Percentiles rank a stretch among this genome's conserved stretches.
These are phyloP conservation scores for Lepidurus arcticus DNA, from an alignment of 1,140 invertebrate species.

Conservation along the genomic window DNA sequence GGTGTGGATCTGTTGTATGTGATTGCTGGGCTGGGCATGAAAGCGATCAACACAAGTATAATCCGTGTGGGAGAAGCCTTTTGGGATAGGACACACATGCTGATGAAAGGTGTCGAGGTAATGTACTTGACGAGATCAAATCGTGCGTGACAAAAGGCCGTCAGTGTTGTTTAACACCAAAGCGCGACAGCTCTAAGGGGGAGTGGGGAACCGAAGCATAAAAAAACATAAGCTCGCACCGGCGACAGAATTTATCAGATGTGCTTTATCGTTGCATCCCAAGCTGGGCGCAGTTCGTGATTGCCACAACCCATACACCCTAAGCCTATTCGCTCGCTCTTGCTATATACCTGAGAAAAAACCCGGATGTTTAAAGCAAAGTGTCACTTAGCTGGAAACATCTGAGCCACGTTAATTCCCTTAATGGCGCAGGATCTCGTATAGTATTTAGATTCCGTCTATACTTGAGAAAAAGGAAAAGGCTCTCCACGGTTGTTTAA, in stretches of 20 bases:
- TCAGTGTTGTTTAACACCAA: slow-evolving; percentile 7
- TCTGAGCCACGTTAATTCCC: slow-evolving; percentile 5
- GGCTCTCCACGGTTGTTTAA: not conserved
- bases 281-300: not conserved
- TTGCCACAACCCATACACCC: not conserved
- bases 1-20: not conserved
- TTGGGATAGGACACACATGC: not conserved
- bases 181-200: not conserved
- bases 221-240: not conserved
- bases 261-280: slow-evolving; percentile 2
- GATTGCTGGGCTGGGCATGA: not conserved
- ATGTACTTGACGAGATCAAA: slow-evolving; percentile 22
- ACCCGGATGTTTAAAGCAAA: not conserved
- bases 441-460: not conserved
- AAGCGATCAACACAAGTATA: not conserved
- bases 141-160: slow-evolving; percentile 13
- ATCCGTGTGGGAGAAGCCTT: slow-evolving; percentile 15
- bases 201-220: not conserved
- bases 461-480: not conserved
- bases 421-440: not conserved
- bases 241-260: slow-evolving; percentile 11
- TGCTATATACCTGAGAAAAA: not conserved
- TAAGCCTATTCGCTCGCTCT: not conserved
- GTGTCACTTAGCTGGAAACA: not conserved
- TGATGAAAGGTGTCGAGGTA: slow-evolving; percentile 21